Evolutionary conservation across 2,113 vertebrate genomes (phyloP).

Genomic region (Gallinago media): DNA sequence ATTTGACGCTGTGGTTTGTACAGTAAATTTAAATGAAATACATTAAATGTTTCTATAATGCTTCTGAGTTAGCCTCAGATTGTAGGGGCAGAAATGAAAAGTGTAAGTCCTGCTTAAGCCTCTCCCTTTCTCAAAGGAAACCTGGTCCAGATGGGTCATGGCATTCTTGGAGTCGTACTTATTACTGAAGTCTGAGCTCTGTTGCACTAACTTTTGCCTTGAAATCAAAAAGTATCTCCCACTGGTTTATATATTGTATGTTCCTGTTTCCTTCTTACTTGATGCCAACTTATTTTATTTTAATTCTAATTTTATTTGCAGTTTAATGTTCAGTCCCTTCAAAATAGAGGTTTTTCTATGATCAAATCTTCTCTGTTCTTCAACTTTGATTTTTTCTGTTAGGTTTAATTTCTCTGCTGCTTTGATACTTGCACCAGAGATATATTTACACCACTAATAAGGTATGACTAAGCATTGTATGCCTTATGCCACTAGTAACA

Average conservation of each 20-base stretch:
- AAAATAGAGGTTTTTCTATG: background rate
- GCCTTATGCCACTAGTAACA: background rate
- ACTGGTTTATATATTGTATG: background rate
- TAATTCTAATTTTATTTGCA: background rate
- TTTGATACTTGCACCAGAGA: background rate
- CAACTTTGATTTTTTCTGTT: background rate
- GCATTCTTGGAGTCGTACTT: fast-evolving
- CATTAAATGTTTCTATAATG: background rate
- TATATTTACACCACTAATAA: background rate
- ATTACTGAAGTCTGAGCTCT: background rate
- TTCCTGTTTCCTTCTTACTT: background rate
- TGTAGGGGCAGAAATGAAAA: background rate
- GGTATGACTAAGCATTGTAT: background rate
- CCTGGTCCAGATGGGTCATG: background rate
- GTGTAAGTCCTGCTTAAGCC: background rate
- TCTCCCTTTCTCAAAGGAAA: background rate
- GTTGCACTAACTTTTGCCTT: background rate
- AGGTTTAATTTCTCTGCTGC: background rate
- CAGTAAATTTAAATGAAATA: background rate
- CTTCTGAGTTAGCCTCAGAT: background rate
- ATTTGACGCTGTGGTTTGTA: background rate
- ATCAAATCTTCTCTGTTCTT: background rate
- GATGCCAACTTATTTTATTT: background rate
- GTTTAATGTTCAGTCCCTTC: background rate
- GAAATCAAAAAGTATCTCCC: background rate